Evolutionary conservation across 2,113 vertebrate genomes (phyloP).

Genomic region (Pygoscelis adeliae): DNA sequence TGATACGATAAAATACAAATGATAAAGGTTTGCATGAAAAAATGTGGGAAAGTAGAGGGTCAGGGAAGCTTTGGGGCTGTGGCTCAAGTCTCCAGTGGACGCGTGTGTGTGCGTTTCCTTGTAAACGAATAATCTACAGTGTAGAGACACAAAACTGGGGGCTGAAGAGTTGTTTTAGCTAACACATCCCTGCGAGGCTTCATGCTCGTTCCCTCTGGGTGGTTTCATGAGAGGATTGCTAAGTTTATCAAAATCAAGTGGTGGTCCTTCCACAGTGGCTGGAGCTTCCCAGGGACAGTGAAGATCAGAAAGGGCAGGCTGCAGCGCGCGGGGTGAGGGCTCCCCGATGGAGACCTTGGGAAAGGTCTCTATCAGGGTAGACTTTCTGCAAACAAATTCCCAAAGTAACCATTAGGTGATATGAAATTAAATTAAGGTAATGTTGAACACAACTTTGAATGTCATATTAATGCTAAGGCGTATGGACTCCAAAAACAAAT

Average conservation of each 20-base stretch:
- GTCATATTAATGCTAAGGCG: background rate
- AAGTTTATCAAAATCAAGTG: background rate
- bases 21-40: background rate
- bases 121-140: background rate
- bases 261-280: background rate
- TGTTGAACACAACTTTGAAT: background rate
- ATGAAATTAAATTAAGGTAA: background rate
- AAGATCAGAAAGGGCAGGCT: background rate
- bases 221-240: background rate
- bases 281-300: background rate
- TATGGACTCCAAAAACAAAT: background rate
- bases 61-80: background rate
- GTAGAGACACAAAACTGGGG: background rate
- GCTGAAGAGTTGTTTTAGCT: background rate
- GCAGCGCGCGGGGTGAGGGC: accelerated
- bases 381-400: background rate
- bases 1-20: background rate
- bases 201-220: accelerated
- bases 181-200: background rate
- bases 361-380: background rate
- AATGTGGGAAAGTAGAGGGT: background rate
- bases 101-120: background rate
- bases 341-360: background rate
- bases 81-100: background rate
- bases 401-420: background rate